Base-by-base conservation (phyloP, 2,888 invertebrate species). In the Ischnura elegans region DNA sequence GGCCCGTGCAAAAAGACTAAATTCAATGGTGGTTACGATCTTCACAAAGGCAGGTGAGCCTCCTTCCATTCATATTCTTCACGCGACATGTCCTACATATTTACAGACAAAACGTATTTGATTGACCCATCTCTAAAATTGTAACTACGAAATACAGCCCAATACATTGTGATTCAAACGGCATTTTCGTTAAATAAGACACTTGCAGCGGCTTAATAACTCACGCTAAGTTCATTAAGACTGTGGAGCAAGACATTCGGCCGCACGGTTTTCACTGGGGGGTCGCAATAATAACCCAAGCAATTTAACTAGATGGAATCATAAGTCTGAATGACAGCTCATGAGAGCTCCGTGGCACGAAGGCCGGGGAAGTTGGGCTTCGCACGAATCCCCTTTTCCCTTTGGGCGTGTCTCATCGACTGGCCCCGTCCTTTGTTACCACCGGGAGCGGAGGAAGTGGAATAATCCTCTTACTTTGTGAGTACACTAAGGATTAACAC, bases 351-450 rank as follows among this genome's bases (percentile, higher is more conserved):
- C 25, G 61, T 61, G 21, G 36, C 76, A 76, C 76, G 76, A 25
- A 36, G 76, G 76, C 36, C 29, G 76, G 76, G 13, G 76, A 76
- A 76, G 76, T n/a, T 36, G 25, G 61, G n/a, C 16, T 29, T 76
- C 76, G 25, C 76, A 76, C 29, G 25, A 76, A 36, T 66, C 29
- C n/a, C 36, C 76, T 21, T n/a, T n/a, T n/a, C 36, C 36, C 36
- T 76, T 47, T 76, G 76, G 76, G 76, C 76, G 76, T 76, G 76
- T 76, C 76, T 36, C 76, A n/a, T 36, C 76, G 36, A 76, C 10
- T 51, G 13, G 2, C 13, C 51, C 51, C 51, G 51, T 76, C 76
- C 76, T 36, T 36, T 36, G 36, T 76, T 36, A 36, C 36, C 76
- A 1, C 10, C 16, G 8, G n/a, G 76, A 36, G 76, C 76, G 16